Base-by-base conservation (phyloP, 2,797 vertebrate species). In the Typhlichthys eigenmanni region DNA sequence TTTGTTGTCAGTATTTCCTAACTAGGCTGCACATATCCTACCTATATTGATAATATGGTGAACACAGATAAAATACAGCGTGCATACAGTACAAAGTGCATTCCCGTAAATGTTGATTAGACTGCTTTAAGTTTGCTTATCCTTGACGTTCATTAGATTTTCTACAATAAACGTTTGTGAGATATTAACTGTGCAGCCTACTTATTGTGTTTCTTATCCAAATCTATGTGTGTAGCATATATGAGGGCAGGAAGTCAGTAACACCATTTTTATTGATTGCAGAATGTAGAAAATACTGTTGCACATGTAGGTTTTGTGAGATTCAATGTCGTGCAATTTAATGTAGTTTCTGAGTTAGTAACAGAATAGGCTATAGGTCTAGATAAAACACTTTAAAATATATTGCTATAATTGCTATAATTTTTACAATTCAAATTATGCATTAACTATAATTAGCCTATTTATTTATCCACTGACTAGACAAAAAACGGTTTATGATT, bases 151-250 rank as follows among this genome's bases (percentile, higher is more conserved):
- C 5, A 24, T 74, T 69, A 70, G 43, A 38, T 85, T 86, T 85
- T 85, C 68, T 87, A 79, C 73, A 83, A 64, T 84, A 81, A 85
- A 88, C 65, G n/a, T 62, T 61, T 80, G 74, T 61, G 53, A 68
- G 19, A 64, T 14, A 45, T 78, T 70, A 70, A 34, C 47, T 56
- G 38, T 45, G 10, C 50, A 17, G 3, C 13, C 13, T 14, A 2
- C 11, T 56, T 4, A 14, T 43, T 43, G 12, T 14, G 12, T 48
- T 29, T 29, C 24, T 29, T 4, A 29, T 4, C 24, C 4, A 29
- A 29, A 29, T 29, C 24, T 29, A 29, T 29, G 4, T 29, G 24
- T 29, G 24, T 29, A 29, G 24, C 24, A 29, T 29, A 43, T 9
- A 43, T 10, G 38, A 43, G 38, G 5, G 38, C 38, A 43, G 38